Percentiles rank a stretch among this genome's conserved stretches.
phyloP scores from a whole-genome alignment of 1,140 invertebrate species.

The Pachypeltis micranthus region DNA sequence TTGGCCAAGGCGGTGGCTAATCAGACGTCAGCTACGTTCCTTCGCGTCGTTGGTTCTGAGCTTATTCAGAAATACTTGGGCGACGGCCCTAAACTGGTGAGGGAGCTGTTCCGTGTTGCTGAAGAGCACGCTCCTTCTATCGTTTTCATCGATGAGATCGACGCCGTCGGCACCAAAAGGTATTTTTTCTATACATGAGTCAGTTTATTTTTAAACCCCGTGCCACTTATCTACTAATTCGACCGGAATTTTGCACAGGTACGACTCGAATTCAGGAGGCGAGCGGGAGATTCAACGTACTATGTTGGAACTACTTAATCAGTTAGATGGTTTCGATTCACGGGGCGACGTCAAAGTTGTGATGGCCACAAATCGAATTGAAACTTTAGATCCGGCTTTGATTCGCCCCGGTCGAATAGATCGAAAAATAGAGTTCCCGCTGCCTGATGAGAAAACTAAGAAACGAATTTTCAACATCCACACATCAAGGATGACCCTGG shows the following conservation, averaged over 20 bases:
- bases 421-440: slow-evolving; percentile 97
- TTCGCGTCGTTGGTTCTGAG: slow-evolving; percentile 96
- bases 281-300: slow-evolving; percentile 99
- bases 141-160: slow-evolving; percentile 99
- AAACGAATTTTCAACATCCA: slow-evolving; percentile 96
- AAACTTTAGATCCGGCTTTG: slow-evolving; percentile 95
- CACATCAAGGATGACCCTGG: slow-evolving; percentile 93
- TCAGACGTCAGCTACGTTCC: slow-evolving; percentile 98
- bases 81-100: slow-evolving; percentile 95
- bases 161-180: slow-evolving; percentile 94
- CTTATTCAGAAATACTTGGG: slow-evolving; percentile 99
- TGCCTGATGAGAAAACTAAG: slow-evolving; percentile 99
- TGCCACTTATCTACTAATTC: neutral
- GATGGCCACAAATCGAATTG: slow-evolving; percentile 99
- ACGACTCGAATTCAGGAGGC: slow-evolving; percentile 98
- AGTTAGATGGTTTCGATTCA: slow-evolving; percentile 97
- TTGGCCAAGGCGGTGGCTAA: slow-evolving; percentile 98
- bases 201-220: neutral
- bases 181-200: neutral
- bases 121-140: slow-evolving; percentile 99
- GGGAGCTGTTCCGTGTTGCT: slow-evolving; percentile 94
- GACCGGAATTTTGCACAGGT: slow-evolving; percentile 43
- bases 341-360: slow-evolving; percentile 77
- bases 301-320: slow-evolving; percentile 98
- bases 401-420: slow-evolving; percentile 98